phyloP scores from a whole-genome alignment of 2,113 vertebrate genomes.

The Sorex araneus region DNA sequence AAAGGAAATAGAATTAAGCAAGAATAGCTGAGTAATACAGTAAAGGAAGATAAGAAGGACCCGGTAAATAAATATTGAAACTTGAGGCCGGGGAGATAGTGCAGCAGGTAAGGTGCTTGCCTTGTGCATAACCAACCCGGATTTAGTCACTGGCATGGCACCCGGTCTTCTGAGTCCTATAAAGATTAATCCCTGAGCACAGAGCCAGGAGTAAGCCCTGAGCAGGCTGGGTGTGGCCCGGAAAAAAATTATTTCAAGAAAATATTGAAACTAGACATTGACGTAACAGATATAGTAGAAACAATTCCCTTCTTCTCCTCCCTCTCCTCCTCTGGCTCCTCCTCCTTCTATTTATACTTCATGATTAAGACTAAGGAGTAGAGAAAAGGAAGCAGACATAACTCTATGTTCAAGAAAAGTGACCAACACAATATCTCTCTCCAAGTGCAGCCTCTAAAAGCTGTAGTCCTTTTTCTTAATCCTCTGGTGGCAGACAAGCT shows the following conservation, averaged over 20 bases:
- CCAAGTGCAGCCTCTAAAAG: conserved; percentile 62
- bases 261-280: background rate
- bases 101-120: too few species aligned
- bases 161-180: too few species aligned
- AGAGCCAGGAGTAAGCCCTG: too few species aligned
- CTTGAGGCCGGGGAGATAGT: too few species aligned
- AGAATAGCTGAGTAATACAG: background rate
- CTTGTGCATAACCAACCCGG: too few species aligned
- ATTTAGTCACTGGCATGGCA: too few species aligned
- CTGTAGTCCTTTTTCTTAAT: conserved; percentile 76
- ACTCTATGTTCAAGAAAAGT: conserved; percentile 65
- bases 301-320: too few species aligned
- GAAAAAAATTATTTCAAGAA: too few species aligned
- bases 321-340: too few species aligned
- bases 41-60: background rate
- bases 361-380: background rate
- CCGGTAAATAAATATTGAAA: background rate
- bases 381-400: conserved; percentile 43
- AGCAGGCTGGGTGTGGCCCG: too few species aligned
- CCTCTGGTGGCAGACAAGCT: conserved; percentile 83
- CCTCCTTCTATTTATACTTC: too few species aligned
- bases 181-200: too few species aligned
- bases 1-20: background rate
- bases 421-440: conserved; percentile 42
- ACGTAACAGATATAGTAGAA: background rate